Base-by-base conservation (phyloP, 2,113 vertebrate genomes). In the Platanista minor region DNA sequence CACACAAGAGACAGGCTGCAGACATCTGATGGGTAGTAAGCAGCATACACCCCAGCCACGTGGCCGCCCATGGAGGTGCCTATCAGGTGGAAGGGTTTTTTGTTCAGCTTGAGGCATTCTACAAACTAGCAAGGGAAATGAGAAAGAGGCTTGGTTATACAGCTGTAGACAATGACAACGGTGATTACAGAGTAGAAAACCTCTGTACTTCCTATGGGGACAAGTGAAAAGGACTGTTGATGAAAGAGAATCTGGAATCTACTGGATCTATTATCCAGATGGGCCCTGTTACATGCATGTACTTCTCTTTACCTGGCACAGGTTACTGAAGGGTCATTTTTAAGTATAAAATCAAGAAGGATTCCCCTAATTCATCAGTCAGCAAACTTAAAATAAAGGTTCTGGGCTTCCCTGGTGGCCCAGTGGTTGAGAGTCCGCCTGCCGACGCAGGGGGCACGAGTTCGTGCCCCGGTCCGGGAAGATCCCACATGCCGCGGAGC, bases 51-150 rank as follows among this genome's bases (percentile, higher is more conserved):
- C 0, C 99, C 99, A 0, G 99, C 99, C 82, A 99, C 99, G 0
- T 99, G 99, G 87, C 99, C 99, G 1, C 99, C 99, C 99, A 99
- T 99, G 59, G 99, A 99, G 36, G 99, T 99, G 86, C 99, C 99
- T 77, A 99, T 98, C 77, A 99, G 97, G 96, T 99, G 99, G 97
- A 99, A 99, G 15, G 99, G 99, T 94, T 98, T 99, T 98, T 98
- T 99, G 98, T 99, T 99, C 92, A 99, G 98, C 90, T 98, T 99
- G 98, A 99, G 97, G 92, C 98, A 98, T 98, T 99, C 99, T 96
- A 99, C 99, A 54, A 99, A 99, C 99, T 99, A 98, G 64, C 88
- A 92, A 96, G 49, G 41, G 59, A 97, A 98, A 97, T n/a, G 94
- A 95, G n/a, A 98, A 95, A 64, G 64, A 31, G 33, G 46, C 0